phyloP scores from a whole-genome alignment of 1,140 invertebrate genomes.

The Belonocnema kinseyi region DNA sequence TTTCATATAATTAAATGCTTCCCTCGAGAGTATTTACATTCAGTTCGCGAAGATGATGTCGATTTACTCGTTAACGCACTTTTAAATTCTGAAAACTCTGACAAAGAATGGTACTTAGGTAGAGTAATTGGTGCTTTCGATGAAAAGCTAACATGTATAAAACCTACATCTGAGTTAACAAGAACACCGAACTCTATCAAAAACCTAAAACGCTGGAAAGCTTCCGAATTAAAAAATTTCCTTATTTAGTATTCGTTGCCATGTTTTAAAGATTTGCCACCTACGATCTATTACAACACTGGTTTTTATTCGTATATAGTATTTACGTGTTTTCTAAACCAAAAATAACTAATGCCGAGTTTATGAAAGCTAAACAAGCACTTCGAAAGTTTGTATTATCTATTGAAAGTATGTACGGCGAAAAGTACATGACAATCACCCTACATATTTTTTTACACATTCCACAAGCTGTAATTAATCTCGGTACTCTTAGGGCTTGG shows the following conservation, averaged over 20 bases:
- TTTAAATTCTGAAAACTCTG: conserved; percentile 44
- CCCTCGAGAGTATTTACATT: conserved; percentile 53
- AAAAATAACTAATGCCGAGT: conserved; percentile 36
- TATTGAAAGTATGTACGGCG: conserved; percentile 2
- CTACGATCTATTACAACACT: conserved; percentile 46
- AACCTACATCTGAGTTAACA: conserved; percentile 47
- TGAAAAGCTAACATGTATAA: conserved; percentile 29
- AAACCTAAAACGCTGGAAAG: conserved; percentile 51
- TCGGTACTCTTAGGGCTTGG: conserved; percentile 25
- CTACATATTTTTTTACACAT: conserved; percentile 30
- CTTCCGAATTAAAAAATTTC: conserved; percentile 53
- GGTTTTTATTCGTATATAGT: conserved; percentile 43
- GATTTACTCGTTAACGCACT: conserved; percentile 44
- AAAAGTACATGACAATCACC: conserved; percentile 32
- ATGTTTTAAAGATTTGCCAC: conserved; percentile 46
- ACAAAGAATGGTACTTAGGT: conserved; percentile 40
- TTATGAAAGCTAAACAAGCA: conserved; percentile 29
- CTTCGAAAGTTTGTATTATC: conserved; percentile 9
- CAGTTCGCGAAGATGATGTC: conserved; percentile 42
- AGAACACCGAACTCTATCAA: conserved; percentile 44
- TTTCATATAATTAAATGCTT: conserved; percentile 54
- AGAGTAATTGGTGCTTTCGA: conserved; percentile 35
- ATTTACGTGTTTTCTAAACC: conserved; percentile 44
- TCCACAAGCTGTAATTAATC: neutral
- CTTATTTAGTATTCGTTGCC: conserved; percentile 47